Evolutionary conservation across 2,888 invertebrate species (phyloP), one percentile per base, ranked within the genome.

Genomic region (Steinernema carpocapsae): DNA sequence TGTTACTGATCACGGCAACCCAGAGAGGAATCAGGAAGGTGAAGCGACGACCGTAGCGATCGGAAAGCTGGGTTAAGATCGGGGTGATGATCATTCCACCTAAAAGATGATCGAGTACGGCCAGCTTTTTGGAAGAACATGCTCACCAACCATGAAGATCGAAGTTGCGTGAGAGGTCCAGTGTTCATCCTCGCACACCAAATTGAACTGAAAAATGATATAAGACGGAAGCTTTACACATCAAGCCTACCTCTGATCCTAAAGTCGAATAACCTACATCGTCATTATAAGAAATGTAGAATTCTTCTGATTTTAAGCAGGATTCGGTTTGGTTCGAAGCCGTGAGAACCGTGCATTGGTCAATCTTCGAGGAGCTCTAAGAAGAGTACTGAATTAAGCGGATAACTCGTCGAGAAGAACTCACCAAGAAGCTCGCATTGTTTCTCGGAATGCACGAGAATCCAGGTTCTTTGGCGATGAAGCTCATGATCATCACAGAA

Each of bases 1-100:
- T 74, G 56, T 85, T 86, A n/a, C 83, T 71, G n/a, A 78, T n/a
- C 3, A 84, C 80, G 14, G 83, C 74, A 10, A 85, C 48, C 76
- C 82, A 83, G 12, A 86, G 75, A 7, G 86, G 81, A 0, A 80
- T 42, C 19, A 86, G 79, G 74, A 86, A 87, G 7, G 82, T 80
- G 32, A 74, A 76, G 22, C 83, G 79, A 12, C 86, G 80, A 12
- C 86, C 86, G 45, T 80, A 83, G 14, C 75, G 71, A 72, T 86
- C 86, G n/a, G 85, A 82, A 17, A 84, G 64, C 59, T 82, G 82
- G 17, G 82, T 83, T 48, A 84, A 73, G 14, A 86, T 51, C 17
- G 86, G 84, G 0, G 84, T 77, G 0, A 80, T 77, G 0, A 86
- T 32, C 81, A 84, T 80, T 48, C 80, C 79, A 22, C 81, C 81